These are phyloP conservation scores for Orientallactaga bullata DNA, from an alignment of 2,113 vertebrate genomes.

Conservation along the genomic window DNA sequence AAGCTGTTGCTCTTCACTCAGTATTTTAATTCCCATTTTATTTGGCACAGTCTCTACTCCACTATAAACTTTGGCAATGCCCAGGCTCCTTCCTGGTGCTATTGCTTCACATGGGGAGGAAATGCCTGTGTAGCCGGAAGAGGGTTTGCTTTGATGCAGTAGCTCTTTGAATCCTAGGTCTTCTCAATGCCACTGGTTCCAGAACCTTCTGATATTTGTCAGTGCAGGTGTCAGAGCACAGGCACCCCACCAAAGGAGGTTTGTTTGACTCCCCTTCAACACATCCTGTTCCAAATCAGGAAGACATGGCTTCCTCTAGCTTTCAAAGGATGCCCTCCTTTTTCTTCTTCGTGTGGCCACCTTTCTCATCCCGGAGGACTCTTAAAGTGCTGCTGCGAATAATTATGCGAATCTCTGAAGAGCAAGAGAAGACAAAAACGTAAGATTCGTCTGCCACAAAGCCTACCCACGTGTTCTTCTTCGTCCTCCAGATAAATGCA, in stretches of 20 bases:
- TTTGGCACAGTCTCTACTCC: conserved; percentile 74
- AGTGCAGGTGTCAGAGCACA: not conserved
- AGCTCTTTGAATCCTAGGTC: not conserved
- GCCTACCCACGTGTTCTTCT: not conserved
- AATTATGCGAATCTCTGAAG: not conserved
- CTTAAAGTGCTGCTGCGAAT: not conserved
- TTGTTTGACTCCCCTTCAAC: not conserved
- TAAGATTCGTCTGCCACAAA: not conserved
- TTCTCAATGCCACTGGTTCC: not conserved
- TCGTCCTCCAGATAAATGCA: not conserved
- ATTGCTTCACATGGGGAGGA: conserved; percentile 57
- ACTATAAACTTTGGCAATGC: conserved; percentile 59
- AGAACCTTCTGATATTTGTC: conserved; percentile 38
- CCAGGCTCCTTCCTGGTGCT: conserved; percentile 70
- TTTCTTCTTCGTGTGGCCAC: not conserved
- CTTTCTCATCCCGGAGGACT: not conserved
- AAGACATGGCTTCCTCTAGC: not conserved
- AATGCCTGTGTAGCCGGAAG: conserved; percentile 34
- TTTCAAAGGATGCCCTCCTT: too few relatives aligned
- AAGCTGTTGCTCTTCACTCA: conserved; percentile 52
- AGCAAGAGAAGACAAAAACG: not conserved
- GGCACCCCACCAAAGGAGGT: too few relatives aligned
- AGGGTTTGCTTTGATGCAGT: conserved; percentile 70
- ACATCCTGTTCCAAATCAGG: not conserved
- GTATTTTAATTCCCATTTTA: conserved; percentile 63